A percentile compares a stretch with the other conserved stretches of the same genome.
Conservation (phyloP, 2,113 vertebrate genomes). For the Scytalopus superciliaris region DNA sequence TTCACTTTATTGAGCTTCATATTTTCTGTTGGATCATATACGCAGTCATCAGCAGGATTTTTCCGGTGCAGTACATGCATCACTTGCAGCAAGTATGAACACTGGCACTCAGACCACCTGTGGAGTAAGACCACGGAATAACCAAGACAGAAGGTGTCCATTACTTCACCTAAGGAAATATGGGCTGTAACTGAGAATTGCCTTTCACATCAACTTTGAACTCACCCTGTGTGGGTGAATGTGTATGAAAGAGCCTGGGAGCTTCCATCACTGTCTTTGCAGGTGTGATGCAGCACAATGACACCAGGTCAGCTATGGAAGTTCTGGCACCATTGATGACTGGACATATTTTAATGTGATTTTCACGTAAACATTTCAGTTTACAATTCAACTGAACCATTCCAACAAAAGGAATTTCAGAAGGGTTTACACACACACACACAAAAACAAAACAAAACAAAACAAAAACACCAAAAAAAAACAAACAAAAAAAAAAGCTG, state of each 20-base stretch:
- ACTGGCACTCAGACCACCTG: background rate
- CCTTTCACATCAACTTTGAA: background rate
- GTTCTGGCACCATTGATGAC: background rate
- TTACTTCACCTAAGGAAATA: background rate
- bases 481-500: background rate
- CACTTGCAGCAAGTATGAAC: background rate
- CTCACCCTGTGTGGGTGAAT: background rate
- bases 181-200: background rate
- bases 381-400: background rate
- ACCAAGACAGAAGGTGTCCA: background rate
- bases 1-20: background rate
- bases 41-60: fast-evolving
- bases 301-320: background rate
- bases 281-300: background rate
- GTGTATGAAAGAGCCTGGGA: background rate
- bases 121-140: background rate
- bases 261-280: background rate
- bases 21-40: background rate
- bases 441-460: background rate
- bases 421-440: background rate
- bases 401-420: background rate
- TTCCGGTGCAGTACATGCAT: background rate
- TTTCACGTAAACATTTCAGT: background rate
- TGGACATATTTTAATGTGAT: background rate
- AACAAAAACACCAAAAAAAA: background rate